phyloP scores from a whole-genome alignment of 2,888 invertebrate species.

The Chrysolina haemoptera region DNA sequence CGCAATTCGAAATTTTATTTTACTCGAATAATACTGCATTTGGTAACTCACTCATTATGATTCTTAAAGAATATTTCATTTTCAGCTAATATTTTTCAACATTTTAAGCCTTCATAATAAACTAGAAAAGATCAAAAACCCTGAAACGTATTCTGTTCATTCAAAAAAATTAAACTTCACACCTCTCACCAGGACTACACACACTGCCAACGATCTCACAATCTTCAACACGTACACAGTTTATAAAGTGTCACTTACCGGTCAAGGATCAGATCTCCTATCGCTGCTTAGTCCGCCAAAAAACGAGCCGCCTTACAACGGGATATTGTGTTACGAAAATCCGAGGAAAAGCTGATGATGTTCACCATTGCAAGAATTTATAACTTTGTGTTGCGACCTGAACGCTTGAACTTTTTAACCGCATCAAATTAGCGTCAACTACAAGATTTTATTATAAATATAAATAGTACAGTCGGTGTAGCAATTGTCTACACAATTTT shows the following conservation, averaged over 20 bases:
- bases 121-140: too few relatives aligned
- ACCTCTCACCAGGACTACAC: conserved; percentile 9
- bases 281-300: conserved; percentile 7
- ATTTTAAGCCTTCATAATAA: too few relatives aligned
- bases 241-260: conserved; percentile 19
- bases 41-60: too few relatives aligned
- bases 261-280: conserved; percentile 20
- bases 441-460: too few relatives aligned
- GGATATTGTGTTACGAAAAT: conserved; percentile 12
- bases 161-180: neutral
- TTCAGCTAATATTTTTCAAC: too few relatives aligned
- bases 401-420: neutral
- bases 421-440: too few relatives aligned
- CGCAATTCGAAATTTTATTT: too few relatives aligned
- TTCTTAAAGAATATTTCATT: too few relatives aligned
- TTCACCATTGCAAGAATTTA: neutral
- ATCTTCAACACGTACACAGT: conserved; percentile 18
- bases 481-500: too few relatives aligned
- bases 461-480: too few relatives aligned
- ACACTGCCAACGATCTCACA: neutral
- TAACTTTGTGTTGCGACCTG: neutral
- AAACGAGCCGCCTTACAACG: conserved; percentile 13
- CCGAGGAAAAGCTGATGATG: conserved; percentile 5
- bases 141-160: too few relatives aligned
- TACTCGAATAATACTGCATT: too few relatives aligned